Percentiles rank a stretch among this genome's conserved stretches.
phyloP scores from a whole-genome alignment of 2,113 vertebrate genomes.

The Stigmatopora argus region DNA sequence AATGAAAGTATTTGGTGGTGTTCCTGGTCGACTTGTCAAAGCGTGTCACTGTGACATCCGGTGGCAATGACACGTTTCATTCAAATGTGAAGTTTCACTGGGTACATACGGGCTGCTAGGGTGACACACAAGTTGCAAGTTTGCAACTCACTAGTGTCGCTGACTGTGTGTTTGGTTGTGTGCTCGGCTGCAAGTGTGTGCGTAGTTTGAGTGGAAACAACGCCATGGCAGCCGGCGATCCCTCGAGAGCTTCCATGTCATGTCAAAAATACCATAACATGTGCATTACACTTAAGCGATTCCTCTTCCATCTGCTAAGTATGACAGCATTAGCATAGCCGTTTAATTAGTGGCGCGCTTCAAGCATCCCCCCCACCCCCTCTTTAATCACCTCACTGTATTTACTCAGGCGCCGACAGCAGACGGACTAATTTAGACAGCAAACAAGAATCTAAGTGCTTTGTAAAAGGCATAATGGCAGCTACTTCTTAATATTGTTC shows the following conservation, averaged over 20 bases:
- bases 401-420: conserved; percentile 76
- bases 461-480: conserved; percentile 18
- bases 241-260: conserved; percentile 85
- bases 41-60: conserved; percentile 11
- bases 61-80: conserved; percentile 31
- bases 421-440: conserved; percentile 40
- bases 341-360: conserved; percentile 98
- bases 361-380: conserved; percentile 79
- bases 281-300: conserved; percentile 98
- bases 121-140: conserved; percentile 35
- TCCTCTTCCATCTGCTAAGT: conserved; percentile 99
- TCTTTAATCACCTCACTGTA: conserved; percentile 98
- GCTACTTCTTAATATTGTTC: conserved; percentile 12
- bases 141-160: conserved; percentile 33
- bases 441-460: conserved; percentile 23
- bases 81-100: conserved; percentile 24
- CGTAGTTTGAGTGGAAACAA: conserved; percentile 31
- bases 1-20: not conserved
- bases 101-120: conserved; percentile 15
- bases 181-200: conserved; percentile 18
- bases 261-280: conserved; percentile 96
- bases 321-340: conserved; percentile 99
- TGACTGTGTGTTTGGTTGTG: conserved; percentile 21
- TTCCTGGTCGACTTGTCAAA: conserved; percentile 3
- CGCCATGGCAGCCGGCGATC: conserved; percentile 74